Conservation (phyloP, 2,113 vertebrate species). For the Sakesphorus luctuosus region DNA sequence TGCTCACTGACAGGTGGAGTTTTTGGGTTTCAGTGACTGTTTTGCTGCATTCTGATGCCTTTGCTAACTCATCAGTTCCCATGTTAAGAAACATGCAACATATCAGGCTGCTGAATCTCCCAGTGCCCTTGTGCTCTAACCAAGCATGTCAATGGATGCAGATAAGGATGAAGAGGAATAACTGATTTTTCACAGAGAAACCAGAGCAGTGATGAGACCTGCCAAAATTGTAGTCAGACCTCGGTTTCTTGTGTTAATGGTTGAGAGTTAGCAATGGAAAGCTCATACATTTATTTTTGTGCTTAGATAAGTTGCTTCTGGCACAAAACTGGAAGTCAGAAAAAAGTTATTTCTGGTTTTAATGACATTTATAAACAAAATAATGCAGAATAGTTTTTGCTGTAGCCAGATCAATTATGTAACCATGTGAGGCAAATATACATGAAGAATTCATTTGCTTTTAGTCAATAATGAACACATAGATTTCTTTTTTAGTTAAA, state of each 20-base stretch:
- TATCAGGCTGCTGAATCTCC: neutral
- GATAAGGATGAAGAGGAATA: neutral
- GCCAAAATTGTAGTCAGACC: neutral
- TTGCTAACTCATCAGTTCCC: neutral
- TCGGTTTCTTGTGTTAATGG: accelerated
- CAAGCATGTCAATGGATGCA: neutral
- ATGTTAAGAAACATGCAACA: neutral
- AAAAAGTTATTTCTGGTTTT: neutral
- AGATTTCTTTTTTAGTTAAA: neutral
- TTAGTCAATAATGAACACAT: neutral
- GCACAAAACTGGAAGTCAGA: neutral
- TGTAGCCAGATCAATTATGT: neutral
- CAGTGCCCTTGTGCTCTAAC: neutral
- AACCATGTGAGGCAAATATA: neutral
- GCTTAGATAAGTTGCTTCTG: neutral
- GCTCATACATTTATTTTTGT: neutral
- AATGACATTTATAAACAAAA: neutral
- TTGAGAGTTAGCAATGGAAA: neutral
- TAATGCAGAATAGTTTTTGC: neutral
- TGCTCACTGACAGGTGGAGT: neutral
- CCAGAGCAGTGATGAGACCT: neutral
- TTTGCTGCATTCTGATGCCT: neutral
- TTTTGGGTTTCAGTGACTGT: neutral
- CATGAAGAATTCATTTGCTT: neutral
- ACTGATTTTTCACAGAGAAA: neutral